Percentiles rank a stretch among this genome's conserved stretches.
phyloP scores from a whole-genome alignment of 2,113 vertebrate genomes.

The Mastomys natalensis region DNA sequence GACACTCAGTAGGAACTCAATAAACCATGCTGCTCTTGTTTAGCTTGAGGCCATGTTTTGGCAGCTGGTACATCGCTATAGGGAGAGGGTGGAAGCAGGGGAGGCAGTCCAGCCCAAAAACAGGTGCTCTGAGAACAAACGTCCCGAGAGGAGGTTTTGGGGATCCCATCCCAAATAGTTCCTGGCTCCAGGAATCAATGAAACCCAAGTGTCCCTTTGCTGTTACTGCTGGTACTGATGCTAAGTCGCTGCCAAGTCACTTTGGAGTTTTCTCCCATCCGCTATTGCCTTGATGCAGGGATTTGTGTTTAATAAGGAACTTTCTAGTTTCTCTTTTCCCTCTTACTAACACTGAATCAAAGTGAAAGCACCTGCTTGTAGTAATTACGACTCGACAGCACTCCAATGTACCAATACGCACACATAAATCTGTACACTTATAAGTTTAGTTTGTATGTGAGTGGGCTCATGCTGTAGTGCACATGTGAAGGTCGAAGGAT shows the following conservation, averaged over 20 bases:
- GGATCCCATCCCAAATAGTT: not conserved
- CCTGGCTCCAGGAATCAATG: not conserved
- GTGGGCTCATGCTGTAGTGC: not conserved
- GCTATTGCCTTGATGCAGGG: not conserved
- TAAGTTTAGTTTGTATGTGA: not conserved
- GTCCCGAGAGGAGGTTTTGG: rapidly evolving
- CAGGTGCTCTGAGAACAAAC: not conserved
- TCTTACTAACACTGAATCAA: not conserved
- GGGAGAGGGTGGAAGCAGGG: not conserved
- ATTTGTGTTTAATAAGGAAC: not conserved
- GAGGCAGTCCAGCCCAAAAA: not conserved
- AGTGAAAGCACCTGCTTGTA: not conserved
- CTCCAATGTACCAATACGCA: not conserved
- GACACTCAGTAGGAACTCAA: not conserved
- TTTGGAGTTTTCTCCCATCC: not conserved
- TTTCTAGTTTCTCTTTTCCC: not conserved
- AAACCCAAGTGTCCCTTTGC: not conserved
- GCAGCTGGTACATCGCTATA: no score
- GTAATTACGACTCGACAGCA: not conserved
- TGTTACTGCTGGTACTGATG: not conserved
- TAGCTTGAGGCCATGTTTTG: not conserved
- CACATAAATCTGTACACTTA: not conserved
- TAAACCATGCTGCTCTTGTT: not conserved
- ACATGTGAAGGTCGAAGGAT: not conserved
- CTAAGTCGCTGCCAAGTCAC: not conserved